A percentile compares a stretch with the other conserved stretches of the same genome.
These are phyloP conservation scores for Theristicus caerulescens DNA, from an alignment of 2,113 vertebrate genomes.

Conservation along the genomic window DNA sequence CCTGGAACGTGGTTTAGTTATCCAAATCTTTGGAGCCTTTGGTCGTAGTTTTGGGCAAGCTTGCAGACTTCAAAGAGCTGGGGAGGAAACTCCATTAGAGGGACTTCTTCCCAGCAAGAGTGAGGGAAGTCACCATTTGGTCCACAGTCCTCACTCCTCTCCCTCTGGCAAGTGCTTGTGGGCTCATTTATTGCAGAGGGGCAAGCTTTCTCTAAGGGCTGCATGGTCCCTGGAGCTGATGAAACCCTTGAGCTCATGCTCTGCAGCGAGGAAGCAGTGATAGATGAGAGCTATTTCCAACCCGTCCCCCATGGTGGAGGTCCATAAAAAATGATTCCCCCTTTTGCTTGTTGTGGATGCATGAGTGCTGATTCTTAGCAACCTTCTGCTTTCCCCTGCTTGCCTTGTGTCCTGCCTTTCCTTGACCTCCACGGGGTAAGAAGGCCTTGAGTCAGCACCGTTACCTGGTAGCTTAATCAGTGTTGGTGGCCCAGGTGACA, in stretches of 20 bases:
- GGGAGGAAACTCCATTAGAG: neutral
- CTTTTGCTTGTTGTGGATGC: neutral
- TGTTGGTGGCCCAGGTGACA: neutral
- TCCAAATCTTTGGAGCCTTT: neutral
- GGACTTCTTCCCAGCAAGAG: neutral
- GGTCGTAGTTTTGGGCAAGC: neutral
- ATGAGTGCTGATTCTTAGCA: neutral
- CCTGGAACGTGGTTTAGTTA: neutral
- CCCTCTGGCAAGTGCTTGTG: rapidly evolving
- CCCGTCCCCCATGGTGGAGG: rapidly evolving
- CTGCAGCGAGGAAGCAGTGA: neutral
- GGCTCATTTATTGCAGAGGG: neutral
- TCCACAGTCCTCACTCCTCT: neutral
- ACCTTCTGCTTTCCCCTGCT: rapidly evolving
- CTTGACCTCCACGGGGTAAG: neutral
- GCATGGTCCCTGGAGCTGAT: neutral
- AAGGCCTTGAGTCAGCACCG: neutral
- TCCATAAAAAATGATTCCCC: neutral
- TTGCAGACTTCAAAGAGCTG: neutral
- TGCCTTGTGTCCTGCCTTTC: neutral
- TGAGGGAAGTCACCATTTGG: neutral
- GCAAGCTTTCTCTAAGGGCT: neutral
- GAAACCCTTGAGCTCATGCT: neutral
- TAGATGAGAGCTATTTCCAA: neutral
- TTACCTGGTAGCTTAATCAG: neutral